A percentile compares a stretch with the other conserved stretches of the same genome.
phyloP scores from a whole-genome alignment of 2,888 invertebrate species.

The Tetranychus piercei region DNA sequence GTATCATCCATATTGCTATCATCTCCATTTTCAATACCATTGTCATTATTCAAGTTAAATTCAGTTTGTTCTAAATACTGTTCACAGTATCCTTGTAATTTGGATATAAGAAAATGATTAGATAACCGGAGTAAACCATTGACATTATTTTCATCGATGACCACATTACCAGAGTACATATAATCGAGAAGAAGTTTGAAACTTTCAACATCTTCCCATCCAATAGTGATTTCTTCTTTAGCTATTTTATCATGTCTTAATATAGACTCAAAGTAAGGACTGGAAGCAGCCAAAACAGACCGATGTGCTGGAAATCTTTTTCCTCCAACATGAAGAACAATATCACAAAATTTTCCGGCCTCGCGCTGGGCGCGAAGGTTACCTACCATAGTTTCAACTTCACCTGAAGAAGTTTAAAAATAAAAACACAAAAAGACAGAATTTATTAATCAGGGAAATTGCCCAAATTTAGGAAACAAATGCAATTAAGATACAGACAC shows the following conservation, averaged over 20 bases:
- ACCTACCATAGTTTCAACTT: slow-evolving; percentile 18
- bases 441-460: background rate
- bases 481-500: too few species aligned
- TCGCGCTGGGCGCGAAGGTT: slow-evolving; percentile 32
- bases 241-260: slow-evolving; percentile 38
- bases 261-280: slow-evolving; percentile 46
- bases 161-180: slow-evolving; percentile 46
- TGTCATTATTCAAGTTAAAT: slow-evolving; percentile 43
- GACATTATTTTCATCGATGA: slow-evolving; percentile 43
- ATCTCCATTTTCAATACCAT: slow-evolving; percentile 43
- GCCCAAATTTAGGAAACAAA: too few species aligned
- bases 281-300: slow-evolving; percentile 44
- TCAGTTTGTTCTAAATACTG: slow-evolving; percentile 45
- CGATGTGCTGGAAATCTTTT: slow-evolving; percentile 43
- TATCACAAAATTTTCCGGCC: slow-evolving; percentile 43
- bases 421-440: background rate
- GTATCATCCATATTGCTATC: slow-evolving; percentile 34
- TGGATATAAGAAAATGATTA: slow-evolving; percentile 44
- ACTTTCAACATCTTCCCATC: slow-evolving; percentile 41
- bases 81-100: slow-evolving; percentile 45
- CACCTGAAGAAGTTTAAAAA: background rate
- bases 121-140: slow-evolving; percentile 44
- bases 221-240: slow-evolving; percentile 40
- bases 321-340: slow-evolving; percentile 42
- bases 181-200: slow-evolving; percentile 44